phyloP scores from a whole-genome alignment of 2,888 invertebrate species.

The Hirtodrosophila confusa region DNA sequence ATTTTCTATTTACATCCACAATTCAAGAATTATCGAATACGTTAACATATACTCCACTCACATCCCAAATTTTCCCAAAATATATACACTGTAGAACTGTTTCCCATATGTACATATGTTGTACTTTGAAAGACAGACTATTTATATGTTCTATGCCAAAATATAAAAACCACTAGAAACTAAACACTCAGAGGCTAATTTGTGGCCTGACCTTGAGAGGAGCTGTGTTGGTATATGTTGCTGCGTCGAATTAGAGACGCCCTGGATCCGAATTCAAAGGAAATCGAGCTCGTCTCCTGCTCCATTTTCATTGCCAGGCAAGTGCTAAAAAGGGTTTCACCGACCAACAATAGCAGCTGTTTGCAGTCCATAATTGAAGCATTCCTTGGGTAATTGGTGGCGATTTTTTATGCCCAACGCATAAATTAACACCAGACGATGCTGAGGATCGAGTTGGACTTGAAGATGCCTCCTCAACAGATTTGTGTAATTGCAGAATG shows the following conservation, averaged over 20 bases:
- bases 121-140: neutral
- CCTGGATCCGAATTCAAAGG: constrained; percentile 39
- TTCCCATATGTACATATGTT: no score
- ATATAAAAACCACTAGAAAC: constrained; percentile 9
- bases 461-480: constrained; percentile 42
- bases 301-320: constrained; percentile 19
- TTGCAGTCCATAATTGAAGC: constrained; percentile 76
- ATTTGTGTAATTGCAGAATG: constrained; percentile 74
- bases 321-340: constrained; percentile 75
- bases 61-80: no score
- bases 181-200: constrained; percentile 24
- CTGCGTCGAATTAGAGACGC: constrained; percentile 51
- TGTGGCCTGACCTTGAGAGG: constrained; percentile 30
- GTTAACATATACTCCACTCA: no score
- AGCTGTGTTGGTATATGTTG: neutral
- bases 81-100: no score
- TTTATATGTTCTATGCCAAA: constrained; percentile 22
- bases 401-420: constrained; percentile 72
- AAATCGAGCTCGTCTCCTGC: constrained; percentile 20
- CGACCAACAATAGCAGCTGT: constrained; percentile 63
- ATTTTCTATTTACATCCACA: no score
- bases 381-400: constrained; percentile 74
- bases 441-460: constrained; percentile 15
- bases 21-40: no score
- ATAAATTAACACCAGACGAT: constrained; percentile 76